Base-by-base conservation (phyloP, 2,113 vertebrate genomes). In the Dicerorhinus sumatrensis region DNA sequence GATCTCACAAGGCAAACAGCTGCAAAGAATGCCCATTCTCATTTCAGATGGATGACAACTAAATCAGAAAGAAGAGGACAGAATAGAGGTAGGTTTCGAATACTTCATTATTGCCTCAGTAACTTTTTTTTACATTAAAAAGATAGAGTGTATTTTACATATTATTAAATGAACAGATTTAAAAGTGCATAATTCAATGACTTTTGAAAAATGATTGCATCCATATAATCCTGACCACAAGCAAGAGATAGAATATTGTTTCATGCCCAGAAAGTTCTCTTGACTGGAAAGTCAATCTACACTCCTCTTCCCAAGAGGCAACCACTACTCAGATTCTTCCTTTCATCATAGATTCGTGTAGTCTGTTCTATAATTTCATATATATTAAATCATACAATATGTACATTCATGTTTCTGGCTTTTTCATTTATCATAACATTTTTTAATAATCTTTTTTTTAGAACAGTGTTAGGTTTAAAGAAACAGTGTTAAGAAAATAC, bases 21-120 rank as follows among this genome's bases (percentile, higher is more conserved):
- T 96, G 77, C 62, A 97, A 73, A 97, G 95, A 98, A 90, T 14
- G 46, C 69, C 94, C 95, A 77, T 89, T 97, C 94, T 96, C 94
- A 48, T 95, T 98, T 96, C 75, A 39, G 69, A 73, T 58, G 75
- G 83, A 69, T 1, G 69, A 96, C 84, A 98, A 89, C 84, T 97
- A 94, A 97, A 97, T 95, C 97, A 97, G 69, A 96, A 95, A 92
- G 42, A 96, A 89, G 20, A 10, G 27, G 33, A n/a, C 36, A 97
- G 65, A 91, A 92, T 62, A 95, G 69, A 93, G 39, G 62, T 29
- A 84, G 69, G 46, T 48, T 97, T 72, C 95, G 60, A 98, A 98
- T 97, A 70, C 89, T 96, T 94, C 83, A 91, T 95, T 98, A 95
- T 89, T 94, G 63, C 25, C 36, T 67, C 42, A 85, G 65, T 92